Percentiles rank a stretch among this genome's conserved stretches.
These are phyloP conservation scores for Baccha elongata DNA, from an alignment of 2,888 invertebrate genomes.

Conservation along the genomic window DNA sequence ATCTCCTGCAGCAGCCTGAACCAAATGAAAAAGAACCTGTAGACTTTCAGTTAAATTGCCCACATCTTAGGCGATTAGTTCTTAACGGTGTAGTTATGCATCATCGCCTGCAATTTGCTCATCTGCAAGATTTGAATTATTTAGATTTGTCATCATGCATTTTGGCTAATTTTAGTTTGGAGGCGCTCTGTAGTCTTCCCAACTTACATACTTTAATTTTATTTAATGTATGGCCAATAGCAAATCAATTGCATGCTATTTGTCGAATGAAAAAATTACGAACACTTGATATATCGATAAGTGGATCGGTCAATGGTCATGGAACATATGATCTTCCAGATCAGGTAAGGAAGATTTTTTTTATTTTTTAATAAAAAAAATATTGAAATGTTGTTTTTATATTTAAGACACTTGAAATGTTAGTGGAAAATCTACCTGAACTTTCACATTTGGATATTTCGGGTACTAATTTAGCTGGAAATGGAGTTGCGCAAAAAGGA, in stretches of 20 bases:
- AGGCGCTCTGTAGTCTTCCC: slow-evolving; percentile 84
- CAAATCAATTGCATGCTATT: slow-evolving; percentile 85
- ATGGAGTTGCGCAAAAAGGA: slow-evolving; percentile 87
- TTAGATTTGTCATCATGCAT: slow-evolving; percentile 81
- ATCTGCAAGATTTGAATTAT: slow-evolving; percentile 79
- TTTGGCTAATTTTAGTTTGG: slow-evolving; percentile 81
- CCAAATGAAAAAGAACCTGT: slow-evolving; percentile 84
- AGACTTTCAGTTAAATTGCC: slow-evolving; percentile 84
- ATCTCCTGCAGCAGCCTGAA: slow-evolving; percentile 84
- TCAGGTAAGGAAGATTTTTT: slow-evolving; percentile 81
- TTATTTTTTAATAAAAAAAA: background rate
- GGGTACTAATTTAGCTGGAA: slow-evolving; percentile 96
- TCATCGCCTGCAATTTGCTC: slow-evolving; percentile 79
- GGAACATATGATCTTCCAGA: slow-evolving; percentile 91
- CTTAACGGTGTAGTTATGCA: slow-evolving; percentile 81
- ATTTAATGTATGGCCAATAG: slow-evolving; percentile 88
- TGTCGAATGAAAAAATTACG: slow-evolving; percentile 84
- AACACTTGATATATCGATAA: slow-evolving; percentile 93
- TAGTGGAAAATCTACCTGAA: slow-evolving; percentile 89
- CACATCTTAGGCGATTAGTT: slow-evolving; percentile 80
- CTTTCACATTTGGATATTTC: slow-evolving; percentile 95
- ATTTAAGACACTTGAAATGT: slow-evolving; percentile 84
- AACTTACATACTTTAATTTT: slow-evolving; percentile 89
- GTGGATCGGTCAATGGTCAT: slow-evolving; percentile 85
- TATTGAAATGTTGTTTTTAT: slow-evolving; percentile 1